These are phyloP conservation scores for Oasisia sp. DNA, from an alignment of 2,888 invertebrate species.

Conservation along the genomic window DNA sequence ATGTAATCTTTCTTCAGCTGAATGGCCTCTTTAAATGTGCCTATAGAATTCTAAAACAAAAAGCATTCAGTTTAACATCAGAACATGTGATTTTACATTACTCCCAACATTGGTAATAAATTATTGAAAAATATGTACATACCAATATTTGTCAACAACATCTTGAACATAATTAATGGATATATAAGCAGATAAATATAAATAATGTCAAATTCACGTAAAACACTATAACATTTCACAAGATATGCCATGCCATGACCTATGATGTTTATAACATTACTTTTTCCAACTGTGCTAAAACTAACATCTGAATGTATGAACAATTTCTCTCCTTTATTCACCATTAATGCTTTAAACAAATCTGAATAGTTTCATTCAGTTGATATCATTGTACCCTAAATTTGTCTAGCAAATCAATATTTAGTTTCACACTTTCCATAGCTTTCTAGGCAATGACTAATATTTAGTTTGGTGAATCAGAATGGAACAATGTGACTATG, in stretches of 20 bases:
- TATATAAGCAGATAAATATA: neutral
- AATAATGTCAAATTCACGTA: no score
- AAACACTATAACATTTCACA: no score
- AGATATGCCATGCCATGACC: no score
- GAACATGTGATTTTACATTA: neutral
- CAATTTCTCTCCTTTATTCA: neutral
- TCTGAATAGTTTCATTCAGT: neutral
- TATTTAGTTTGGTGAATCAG: no score
- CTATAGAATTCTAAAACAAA: constrained; percentile 54
- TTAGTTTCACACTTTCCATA: no score
- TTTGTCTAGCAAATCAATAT: neutral
- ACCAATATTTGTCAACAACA: neutral
- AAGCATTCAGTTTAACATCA: neutral
- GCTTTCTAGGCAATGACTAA: no score
- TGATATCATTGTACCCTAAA: neutral
- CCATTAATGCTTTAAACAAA: neutral
- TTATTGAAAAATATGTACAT: neutral
- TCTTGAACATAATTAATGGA: neutral
- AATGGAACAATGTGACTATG: no score
- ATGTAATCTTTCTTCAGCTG: constrained; percentile 53
- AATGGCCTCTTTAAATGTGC: constrained; percentile 57
- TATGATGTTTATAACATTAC: no score
- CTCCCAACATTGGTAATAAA: neutral
- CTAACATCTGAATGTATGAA: no score
- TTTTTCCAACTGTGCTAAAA: no score